Evolutionary conservation across 1,140 invertebrate genomes (phyloP), one percentile per base, ranked within the genome.

Genomic region (Drosophila sucinea): DNA sequence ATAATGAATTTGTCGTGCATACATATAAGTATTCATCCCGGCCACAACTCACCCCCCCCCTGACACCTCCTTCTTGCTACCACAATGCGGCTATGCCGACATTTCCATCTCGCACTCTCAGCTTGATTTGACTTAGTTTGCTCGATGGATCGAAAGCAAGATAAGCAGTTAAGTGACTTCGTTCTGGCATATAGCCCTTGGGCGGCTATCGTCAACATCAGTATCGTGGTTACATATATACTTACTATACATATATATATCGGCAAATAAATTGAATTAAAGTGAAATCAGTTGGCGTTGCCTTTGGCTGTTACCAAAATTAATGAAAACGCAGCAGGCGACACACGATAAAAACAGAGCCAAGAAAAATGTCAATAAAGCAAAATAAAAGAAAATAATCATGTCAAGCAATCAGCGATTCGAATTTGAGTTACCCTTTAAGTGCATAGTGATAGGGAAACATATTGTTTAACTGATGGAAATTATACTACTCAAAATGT

Each of bases 1-100:
- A 87, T 89, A 87, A 89, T 87, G 84, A 87, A 87, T 87, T 84
- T 77, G 85, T 89, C 77, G 73, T 84, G 70, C 70, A 89, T 84
- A 78, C 65, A 73, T 67, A 60, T 32, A 57, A 69, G 73, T 73
- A 68, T 62, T 72, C 77, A 70, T 55, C 65, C 75, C 64, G 1
- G 0, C 57, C 33, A 57, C 62, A 25, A 23, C 27, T 56, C 40
- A 75, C 41, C 60, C 56, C 61, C 33, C 41, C 67, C 60, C 70
- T 4, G 23, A 8, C 7, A 2, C 44, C 7, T 23, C 25, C 23
- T 27, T 4, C 17, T 23, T 47, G 23, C 11, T n/a, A 1, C 41
- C 8, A 40, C 23, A 66, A n/a, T 17, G 38, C 44, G 1, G 55
- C 30, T 57, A 74, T 62, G 66, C 67, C 75, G 66, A 54, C 79